Percentiles rank a stretch among this genome's conserved stretches.
phyloP scores from a whole-genome alignment of 2,797 vertebrate genomes.

The Alca torda region DNA sequence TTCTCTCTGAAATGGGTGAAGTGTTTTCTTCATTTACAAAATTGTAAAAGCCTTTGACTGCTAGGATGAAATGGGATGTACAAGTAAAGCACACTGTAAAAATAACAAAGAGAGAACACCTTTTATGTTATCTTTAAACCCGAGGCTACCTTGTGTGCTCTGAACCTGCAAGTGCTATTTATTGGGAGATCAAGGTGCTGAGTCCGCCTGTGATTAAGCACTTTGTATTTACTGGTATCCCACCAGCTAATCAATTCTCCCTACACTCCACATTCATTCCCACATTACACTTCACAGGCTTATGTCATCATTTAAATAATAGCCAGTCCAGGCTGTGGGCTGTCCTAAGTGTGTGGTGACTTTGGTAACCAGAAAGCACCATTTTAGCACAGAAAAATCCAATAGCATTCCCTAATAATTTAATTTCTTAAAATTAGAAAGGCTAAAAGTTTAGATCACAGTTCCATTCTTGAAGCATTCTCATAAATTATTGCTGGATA shows the following conservation, averaged over 20 bases:
- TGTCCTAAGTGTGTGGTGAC: neutral
- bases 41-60: neutral
- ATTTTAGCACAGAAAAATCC: neutral
- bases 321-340: neutral
- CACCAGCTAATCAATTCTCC: constrained; percentile 30
- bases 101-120: neutral
- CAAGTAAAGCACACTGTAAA: neutral
- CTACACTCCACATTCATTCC: neutral
- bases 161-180: constrained; percentile 28
- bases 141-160: neutral
- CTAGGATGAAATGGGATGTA: neutral
- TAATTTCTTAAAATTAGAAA: neutral
- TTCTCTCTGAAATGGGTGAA: neutral
- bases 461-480: neutral
- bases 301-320: neutral
- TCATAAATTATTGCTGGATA: neutral
- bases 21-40: constrained; percentile 23
- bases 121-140: constrained; percentile 22
- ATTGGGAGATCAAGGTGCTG: constrained; percentile 32
- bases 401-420: neutral
- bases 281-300: neutral
- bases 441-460: neutral
- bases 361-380: neutral
- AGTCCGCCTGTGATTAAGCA: neutral
- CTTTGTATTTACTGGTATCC: constrained; percentile 35